phyloP scores from a whole-genome alignment of 1,140 invertebrate species.

The Tribolium madens region DNA sequence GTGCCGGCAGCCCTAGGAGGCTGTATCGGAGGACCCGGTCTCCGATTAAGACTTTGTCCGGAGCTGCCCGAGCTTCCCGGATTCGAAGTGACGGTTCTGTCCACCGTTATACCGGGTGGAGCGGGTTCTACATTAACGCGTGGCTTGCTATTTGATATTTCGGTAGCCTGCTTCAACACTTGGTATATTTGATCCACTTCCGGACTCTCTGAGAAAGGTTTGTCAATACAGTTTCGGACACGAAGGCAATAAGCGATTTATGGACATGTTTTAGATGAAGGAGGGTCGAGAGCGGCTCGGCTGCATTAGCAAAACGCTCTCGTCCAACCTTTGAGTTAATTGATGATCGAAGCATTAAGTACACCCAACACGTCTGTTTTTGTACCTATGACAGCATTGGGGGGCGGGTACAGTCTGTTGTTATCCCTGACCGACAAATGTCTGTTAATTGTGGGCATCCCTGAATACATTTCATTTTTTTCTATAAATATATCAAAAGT shows the following conservation, averaged over 20 bases:
- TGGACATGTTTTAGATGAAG: slow-evolving; percentile 21
- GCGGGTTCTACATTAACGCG: slow-evolving; percentile 63
- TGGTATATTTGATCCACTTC: slow-evolving; percentile 93
- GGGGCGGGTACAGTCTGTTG: slow-evolving; percentile 51
- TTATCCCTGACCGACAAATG: slow-evolving; percentile 60
- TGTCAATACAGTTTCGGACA: slow-evolving; percentile 12
- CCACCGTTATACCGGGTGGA: slow-evolving; percentile 62
- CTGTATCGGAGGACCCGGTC: slow-evolving; percentile 62
- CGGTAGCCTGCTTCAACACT: slow-evolving; percentile 91
- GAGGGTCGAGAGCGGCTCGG: background rate
- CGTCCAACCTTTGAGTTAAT: background rate
- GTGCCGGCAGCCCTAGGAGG: slow-evolving; percentile 64
- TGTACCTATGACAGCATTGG: slow-evolving; percentile 44
- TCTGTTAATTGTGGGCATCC: slow-evolving; percentile 64
- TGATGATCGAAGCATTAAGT: slow-evolving; percentile 22
- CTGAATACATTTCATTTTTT: slow-evolving; percentile 57
- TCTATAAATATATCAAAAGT: slow-evolving; percentile 50
- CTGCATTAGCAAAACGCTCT: background rate
- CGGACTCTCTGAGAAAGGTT: slow-evolving; percentile 42
- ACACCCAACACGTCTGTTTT: slow-evolving; percentile 40
- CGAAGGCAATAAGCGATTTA: slow-evolving; percentile 25
- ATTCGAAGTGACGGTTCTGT: slow-evolving; percentile 65
- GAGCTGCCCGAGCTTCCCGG: slow-evolving; percentile 68
- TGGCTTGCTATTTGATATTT: slow-evolving; percentile 76
- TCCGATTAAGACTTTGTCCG: slow-evolving; percentile 66